Evolutionary conservation across 2,888 invertebrate genomes (phyloP).

Genomic region (Emesis furor): DNA sequence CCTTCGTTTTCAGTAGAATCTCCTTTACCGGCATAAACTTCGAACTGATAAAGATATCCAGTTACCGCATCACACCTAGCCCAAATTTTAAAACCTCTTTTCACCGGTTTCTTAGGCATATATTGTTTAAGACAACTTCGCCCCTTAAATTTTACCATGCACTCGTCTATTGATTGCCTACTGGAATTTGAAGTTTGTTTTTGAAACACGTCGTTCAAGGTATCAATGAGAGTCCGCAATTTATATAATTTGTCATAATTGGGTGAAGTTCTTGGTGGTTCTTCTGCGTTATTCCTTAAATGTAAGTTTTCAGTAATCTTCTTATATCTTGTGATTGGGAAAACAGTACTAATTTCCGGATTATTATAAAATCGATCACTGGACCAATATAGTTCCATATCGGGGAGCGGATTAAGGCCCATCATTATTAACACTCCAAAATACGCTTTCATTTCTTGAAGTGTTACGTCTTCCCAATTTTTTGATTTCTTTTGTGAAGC

Average conservation of each 20-base stretch:
- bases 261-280: conserved; percentile 37
- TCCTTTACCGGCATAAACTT: no score
- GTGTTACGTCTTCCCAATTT: background rate
- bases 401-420: conserved; percentile 76
- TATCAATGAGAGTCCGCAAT: conserved; percentile 43
- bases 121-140: conserved; percentile 27
- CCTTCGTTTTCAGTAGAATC: no score
- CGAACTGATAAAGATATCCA: no score
- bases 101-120: background rate
- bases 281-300: conserved; percentile 43
- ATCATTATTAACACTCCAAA: conserved; percentile 76
- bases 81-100: no score
- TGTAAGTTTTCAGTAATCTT: conserved; percentile 29
- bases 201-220: conserved; percentile 26
- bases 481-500: background rate
- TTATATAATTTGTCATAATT: conserved; percentile 54
- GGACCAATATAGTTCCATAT: conserved; percentile 14
- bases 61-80: no score
- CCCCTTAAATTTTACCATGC: background rate
- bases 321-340: conserved; percentile 72
- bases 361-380: conserved; percentile 52
- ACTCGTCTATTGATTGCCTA: background rate
- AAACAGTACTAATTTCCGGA: conserved; percentile 72
- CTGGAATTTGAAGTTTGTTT: background rate
- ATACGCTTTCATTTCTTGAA: conserved; percentile 48